Evolutionary conservation across 2,888 invertebrate species (phyloP), one percentile per base, ranked within the genome.

Genomic region (Archips crataeganus): DNA sequence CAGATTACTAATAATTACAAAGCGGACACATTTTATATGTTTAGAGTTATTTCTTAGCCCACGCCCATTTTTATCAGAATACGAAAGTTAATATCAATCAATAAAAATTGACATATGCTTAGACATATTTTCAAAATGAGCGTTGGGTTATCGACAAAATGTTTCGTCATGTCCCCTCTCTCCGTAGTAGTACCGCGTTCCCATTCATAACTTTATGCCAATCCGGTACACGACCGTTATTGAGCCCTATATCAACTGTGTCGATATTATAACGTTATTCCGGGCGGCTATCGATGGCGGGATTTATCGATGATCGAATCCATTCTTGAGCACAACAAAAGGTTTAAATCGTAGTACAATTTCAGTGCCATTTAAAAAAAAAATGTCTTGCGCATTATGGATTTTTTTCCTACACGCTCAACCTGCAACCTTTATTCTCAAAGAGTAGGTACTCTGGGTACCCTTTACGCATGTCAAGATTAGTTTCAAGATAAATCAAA

Each of bases 201-300:
- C 86, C 88, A 90, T 92, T 92, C 91, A 92, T 92, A 92, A 92
- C 90, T 85, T 85, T 80, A 78, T 78, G 78, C 81, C 79, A 79
- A 81, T 82, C 62, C 77, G 74, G 80, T 82, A 85, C 86, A 86
- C 84, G 86, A 90, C 90, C 87, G 89, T 90, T 90, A 91, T 88
- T 68, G 68, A 68, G 57, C 63, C 65, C 82, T 85, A 84, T 87
- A 83, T 83, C 82, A 87, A 82, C 85, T 87, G 87, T 88, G 89
- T 89, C 87, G 79, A 80, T 81, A 81, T 82, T 79, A 80, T 77
- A 79, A 77, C 78, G 75, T 78, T 79, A 73, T 68, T 73, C 68
- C 49, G 51, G 65, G 51, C 59, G 71, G 66, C 54, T 68, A 73
- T 73, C 68, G 57, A 73, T 67, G 11, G 67, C 65, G 54, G 61